These are phyloP conservation scores for Cephus sareptanus DNA, from an alignment of 2,888 invertebrate species.

Conservation along the genomic window DNA sequence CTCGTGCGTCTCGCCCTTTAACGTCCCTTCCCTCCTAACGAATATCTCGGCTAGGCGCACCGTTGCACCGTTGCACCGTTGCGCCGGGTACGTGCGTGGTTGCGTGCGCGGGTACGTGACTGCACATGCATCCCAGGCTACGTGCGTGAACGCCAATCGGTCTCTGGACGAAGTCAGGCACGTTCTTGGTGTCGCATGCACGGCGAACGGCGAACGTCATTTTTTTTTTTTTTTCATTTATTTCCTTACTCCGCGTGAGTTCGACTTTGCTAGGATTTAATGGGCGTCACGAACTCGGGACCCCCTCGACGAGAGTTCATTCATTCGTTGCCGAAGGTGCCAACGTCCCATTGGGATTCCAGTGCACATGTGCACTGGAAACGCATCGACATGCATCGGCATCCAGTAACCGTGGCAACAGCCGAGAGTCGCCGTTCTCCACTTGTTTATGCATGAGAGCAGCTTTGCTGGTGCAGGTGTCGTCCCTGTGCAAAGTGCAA, in stretches of 20 bases:
- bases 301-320: not conserved
- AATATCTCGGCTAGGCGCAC: not conserved
- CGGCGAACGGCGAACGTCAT: not conserved
- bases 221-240: not conserved
- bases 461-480: slow-evolving; percentile 13
- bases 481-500: not conserved
- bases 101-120: not conserved
- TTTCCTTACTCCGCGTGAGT: not conserved
- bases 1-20: not conserved
- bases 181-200: slow-evolving; percentile 33
- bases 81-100: not conserved
- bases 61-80: not conserved
- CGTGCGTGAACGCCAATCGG: slow-evolving; percentile 1
- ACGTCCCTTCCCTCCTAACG: not conserved
- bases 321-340: not conserved
- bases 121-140: not conserved
- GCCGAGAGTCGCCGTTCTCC: slow-evolving; percentile 19
- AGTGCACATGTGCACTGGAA: slow-evolving; percentile 2
- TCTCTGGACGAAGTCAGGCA: slow-evolving; percentile 22
- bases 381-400: slow-evolving; percentile 12
- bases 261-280: not conserved
- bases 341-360: not conserved
- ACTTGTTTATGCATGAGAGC: slow-evolving; percentile 24
- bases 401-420: slow-evolving; percentile 3
- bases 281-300: not conserved